These are phyloP conservation scores for Nyctereutes procyonoides DNA, from an alignment of 2,113 vertebrate genomes.

Conservation along the genomic window DNA sequence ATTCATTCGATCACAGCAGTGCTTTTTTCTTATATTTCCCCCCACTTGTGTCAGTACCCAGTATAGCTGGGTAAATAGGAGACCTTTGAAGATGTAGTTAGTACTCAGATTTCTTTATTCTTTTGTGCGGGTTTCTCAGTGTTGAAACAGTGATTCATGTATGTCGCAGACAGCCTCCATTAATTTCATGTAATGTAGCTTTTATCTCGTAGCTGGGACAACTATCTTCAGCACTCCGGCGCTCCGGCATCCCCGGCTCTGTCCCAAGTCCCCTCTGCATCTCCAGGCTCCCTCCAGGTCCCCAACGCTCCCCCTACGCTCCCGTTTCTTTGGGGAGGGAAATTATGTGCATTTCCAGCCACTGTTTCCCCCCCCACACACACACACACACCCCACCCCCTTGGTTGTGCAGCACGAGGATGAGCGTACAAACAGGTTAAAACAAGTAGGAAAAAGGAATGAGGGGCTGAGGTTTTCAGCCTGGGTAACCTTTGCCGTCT, in stretches of 20 bases:
- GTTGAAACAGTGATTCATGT: slow-evolving; percentile 99
- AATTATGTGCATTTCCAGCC: slow-evolving; percentile 77
- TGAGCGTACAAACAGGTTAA: slow-evolving; percentile 81
- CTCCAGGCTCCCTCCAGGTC: slow-evolving; percentile 10
- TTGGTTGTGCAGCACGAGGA: slow-evolving; percentile 6
- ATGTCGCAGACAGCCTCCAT: slow-evolving; percentile 95
- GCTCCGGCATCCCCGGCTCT: slow-evolving; percentile 82
- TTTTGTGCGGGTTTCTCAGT: slow-evolving; percentile 93
- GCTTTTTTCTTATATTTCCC: slow-evolving; percentile 88
- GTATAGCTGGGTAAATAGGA: slow-evolving; percentile 93
- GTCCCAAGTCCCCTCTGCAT: slow-evolving; percentile 72
- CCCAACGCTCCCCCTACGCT: slow-evolving; percentile 15
- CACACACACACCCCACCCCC: neutral
- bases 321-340: slow-evolving; percentile 75
- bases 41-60: slow-evolving; percentile 90
- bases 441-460: slow-evolving; percentile 75
- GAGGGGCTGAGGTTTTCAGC: slow-evolving; percentile 71
- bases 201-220: slow-evolving; percentile 96
- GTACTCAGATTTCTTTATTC: slow-evolving; percentile 94
- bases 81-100: slow-evolving; percentile 97
- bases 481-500: slow-evolving; percentile 79
- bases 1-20: slow-evolving; percentile 92
- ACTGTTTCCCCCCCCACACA: slow-evolving; percentile 47
- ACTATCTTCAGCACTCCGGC: slow-evolving; percentile 90
- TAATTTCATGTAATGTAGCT: slow-evolving; percentile 99